Conservation (phyloP, 2,888 invertebrate genomes). For the Seira sanloemensis region DNA sequence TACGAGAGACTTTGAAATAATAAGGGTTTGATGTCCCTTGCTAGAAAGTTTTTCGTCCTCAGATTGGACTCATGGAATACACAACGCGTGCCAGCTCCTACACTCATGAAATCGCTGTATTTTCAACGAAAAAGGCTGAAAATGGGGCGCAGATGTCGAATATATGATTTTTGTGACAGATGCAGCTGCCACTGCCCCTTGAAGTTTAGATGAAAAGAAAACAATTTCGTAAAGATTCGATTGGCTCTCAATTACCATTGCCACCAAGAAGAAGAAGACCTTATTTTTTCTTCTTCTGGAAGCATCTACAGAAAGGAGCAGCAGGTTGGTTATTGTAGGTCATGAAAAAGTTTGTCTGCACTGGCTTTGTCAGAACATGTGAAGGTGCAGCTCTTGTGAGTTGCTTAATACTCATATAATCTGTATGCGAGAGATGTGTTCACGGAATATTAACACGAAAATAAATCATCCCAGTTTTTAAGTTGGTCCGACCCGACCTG, state of each 20-base stretch:
- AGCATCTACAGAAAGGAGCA: background rate
- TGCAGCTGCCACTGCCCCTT: slow-evolving; percentile 36
- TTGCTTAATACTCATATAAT: background rate
- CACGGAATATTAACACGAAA: too few relatives aligned
- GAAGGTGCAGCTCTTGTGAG: background rate
- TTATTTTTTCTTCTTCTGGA: background rate
- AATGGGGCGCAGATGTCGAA: slow-evolving; percentile 44
- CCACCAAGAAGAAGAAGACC: too few relatives aligned
- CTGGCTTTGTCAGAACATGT: background rate
- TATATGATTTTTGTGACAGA: slow-evolving; percentile 31
- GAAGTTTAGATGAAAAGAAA: slow-evolving; percentile 25
- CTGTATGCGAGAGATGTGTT: too few relatives aligned
- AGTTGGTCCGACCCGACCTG: background rate
- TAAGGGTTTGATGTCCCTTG: too few relatives aligned
- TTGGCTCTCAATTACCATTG: too few relatives aligned
- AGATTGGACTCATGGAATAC: too few relatives aligned
- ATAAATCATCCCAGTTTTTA: background rate
- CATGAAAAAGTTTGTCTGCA: background rate
- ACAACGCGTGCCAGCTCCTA: too few relatives aligned
- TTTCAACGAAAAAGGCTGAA: slow-evolving; percentile 17
- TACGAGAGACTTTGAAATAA: too few relatives aligned
- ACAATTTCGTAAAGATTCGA: slow-evolving; percentile 20
- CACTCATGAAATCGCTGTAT: too few relatives aligned
- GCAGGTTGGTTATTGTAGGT: slow-evolving; percentile 51
- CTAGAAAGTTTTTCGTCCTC: too few relatives aligned